These are phyloP conservation scores for Clepsis dumicolana DNA, from an alignment of 2,888 invertebrate species.

Conservation along the genomic window DNA sequence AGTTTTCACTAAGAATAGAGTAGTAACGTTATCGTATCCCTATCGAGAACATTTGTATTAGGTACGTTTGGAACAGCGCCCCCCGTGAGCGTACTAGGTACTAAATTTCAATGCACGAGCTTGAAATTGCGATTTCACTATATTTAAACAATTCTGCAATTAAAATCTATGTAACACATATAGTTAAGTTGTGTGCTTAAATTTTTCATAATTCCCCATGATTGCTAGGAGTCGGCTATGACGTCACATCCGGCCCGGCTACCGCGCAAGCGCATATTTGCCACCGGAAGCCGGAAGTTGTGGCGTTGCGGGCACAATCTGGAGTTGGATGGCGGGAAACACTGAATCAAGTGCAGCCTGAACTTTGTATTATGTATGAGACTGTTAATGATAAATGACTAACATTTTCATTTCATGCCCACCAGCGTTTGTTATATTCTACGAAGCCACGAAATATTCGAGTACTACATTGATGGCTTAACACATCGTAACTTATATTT, in stretches of 20 bases:
- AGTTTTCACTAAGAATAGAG: no score
- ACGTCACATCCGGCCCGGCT: slow-evolving; percentile 64
- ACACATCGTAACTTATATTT: no score
- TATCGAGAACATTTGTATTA: no score
- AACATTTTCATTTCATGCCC: slow-evolving; percentile 63
- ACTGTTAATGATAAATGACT: slow-evolving; percentile 74
- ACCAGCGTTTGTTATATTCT: slow-evolving; percentile 39
- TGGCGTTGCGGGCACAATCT: slow-evolving; percentile 84
- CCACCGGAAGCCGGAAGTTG: slow-evolving; percentile 83
- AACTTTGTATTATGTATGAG: slow-evolving; percentile 76
- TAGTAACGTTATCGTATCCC: no score
- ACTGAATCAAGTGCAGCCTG: slow-evolving; percentile 82
- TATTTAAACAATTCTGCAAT: no score
- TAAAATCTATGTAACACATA: no score
- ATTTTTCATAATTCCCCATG: slow-evolving; percentile 51
- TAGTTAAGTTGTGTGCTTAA: not conserved
- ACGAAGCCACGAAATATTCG: not conserved
- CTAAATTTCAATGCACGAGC: no score
- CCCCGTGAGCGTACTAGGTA: no score
- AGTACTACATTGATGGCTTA: no score
- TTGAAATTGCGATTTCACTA: no score
- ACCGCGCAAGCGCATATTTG: slow-evolving; percentile 75
- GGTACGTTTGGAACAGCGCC: no score
- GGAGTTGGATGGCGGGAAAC: slow-evolving; percentile 82
- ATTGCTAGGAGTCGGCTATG: slow-evolving; percentile 62